Evolutionary conservation across 1,140 invertebrate genomes (phyloP), one percentile per base, ranked within the genome.

Genomic region (Chironomus tepperi): DNA sequence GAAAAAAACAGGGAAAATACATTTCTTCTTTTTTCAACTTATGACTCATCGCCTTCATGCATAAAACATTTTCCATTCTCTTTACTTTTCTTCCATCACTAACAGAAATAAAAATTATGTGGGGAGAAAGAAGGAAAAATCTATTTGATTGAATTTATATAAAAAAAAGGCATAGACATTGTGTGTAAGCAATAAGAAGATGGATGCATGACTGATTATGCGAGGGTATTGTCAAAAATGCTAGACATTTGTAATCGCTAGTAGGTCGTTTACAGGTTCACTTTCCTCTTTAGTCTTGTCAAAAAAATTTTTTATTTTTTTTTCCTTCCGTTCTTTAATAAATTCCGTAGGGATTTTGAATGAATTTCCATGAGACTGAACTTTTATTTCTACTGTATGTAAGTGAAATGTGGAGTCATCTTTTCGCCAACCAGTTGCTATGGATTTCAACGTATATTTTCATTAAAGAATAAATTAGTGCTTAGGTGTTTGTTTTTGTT

Each of bases 41-140:
- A 21, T 70, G 65, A 70, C 65, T 70, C 65, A 70, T 70, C 65
- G 65, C 18, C 65, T 70, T 21, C 65, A 70, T 70, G 16, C 65
- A 70, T 18, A 18, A 70, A 70, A 70, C 65, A 21, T 70, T 70
- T n/a, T 70, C 18, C 7, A 57, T 57, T 57, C 12, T 57, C 47
- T 15, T 57, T 57, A 34, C 24, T 34, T n/a, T n/a, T n/a, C 24
- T 5, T 34, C 24, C 5, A 1, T 34, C 24, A 2, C 24, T 15
- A n/a, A 57, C 12, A 12, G 15, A 57, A 57, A n/a, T 5, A 57
- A 57, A 57, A 12, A 12, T 9, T 70, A n/a, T 10, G 16, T 6
- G 9, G 19, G 16, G 65, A 70, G 65, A 70, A 70, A n/a, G n/a
- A n/a, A n/a, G n/a, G n/a, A n/a, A n/a, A n/a, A 70, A 18, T 70